phyloP scores from a whole-genome alignment of 2,888 invertebrate genomes.

The Dascillus cervinus region DNA sequence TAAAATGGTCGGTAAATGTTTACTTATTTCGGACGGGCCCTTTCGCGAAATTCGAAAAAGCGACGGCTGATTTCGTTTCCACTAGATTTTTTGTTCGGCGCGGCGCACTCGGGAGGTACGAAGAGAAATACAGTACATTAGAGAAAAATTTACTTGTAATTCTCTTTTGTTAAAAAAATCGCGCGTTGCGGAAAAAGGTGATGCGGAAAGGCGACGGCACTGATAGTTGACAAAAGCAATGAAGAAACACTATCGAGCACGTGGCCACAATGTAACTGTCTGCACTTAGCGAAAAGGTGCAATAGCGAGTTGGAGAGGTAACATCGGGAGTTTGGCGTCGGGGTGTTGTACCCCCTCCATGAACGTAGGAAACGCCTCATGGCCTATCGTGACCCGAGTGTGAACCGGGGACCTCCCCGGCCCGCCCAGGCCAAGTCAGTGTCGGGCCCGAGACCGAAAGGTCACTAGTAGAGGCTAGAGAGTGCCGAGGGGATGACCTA shows the following conservation, averaged over 20 bases:
- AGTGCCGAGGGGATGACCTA: conserved; percentile 45
- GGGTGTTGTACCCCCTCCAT: conserved; percentile 19
- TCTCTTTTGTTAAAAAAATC: too few relatives aligned
- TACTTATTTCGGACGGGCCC: conserved; percentile 10
- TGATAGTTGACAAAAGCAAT: not conserved
- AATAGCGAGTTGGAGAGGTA: conserved; percentile 12
- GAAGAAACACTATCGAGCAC: conserved; percentile 11
- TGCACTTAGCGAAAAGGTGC: conserved; percentile 8
- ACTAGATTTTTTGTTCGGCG: conserved; percentile 3
- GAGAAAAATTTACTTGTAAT: not conserved
- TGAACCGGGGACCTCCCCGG: conserved; percentile 44
- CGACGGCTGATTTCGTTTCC: conserved; percentile 6
- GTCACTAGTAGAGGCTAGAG: conserved; percentile 47
- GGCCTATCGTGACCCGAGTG: conserved; percentile 45
- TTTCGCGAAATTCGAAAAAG: conserved; percentile 2
- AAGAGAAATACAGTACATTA: conserved; percentile 1
- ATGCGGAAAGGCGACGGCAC: too few relatives aligned
- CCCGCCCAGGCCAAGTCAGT: conserved; percentile 45
- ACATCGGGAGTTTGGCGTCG: conserved; percentile 12
- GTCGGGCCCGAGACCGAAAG: conserved; percentile 44
- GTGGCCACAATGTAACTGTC: conserved; percentile 15
- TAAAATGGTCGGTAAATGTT: conserved; percentile 11
- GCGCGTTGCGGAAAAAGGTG: conserved; percentile 1
- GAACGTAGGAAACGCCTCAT: conserved; percentile 36
- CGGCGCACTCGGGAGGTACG: conserved; percentile 4